Conservation (phyloP, 2,888 invertebrate species). For the Acrobasis consociella region DNA sequence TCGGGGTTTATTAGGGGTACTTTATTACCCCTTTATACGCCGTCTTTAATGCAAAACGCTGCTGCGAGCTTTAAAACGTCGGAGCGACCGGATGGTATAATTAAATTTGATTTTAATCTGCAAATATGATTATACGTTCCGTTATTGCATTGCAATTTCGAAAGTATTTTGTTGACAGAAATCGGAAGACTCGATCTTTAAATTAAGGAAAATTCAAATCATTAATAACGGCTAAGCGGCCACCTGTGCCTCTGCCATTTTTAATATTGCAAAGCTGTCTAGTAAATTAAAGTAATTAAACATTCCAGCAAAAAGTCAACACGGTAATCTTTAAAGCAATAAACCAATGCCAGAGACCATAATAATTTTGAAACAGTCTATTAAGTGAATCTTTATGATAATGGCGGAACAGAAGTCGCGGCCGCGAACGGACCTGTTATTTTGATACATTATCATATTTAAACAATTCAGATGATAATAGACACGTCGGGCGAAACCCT, state of each 20-base stretch:
- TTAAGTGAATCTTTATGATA: slow-evolving; percentile 82
- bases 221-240: slow-evolving; percentile 4
- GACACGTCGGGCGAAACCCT: slow-evolving; percentile 81
- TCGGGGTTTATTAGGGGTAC: slow-evolving; percentile 77
- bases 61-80: slow-evolving; percentile 53
- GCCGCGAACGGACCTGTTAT: slow-evolving; percentile 75
- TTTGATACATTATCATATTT: slow-evolving; percentile 83
- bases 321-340: slow-evolving; percentile 61
- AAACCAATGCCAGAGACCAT: slow-evolving; percentile 74
- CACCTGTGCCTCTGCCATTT: slow-evolving; percentile 26
- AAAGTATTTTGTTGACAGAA: slow-evolving; percentile 53
- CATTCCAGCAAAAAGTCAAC: slow-evolving; percentile 57
- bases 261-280: slow-evolving; percentile 44
- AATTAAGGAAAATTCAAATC: neutral
- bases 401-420: slow-evolving; percentile 79
- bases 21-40: slow-evolving; percentile 73
- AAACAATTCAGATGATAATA: slow-evolving; percentile 83
- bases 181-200: slow-evolving; percentile 37
- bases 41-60: slow-evolving; percentile 62
- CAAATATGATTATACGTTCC: slow-evolving; percentile 63
- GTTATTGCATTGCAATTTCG: slow-evolving; percentile 54
- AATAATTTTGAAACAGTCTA: slow-evolving; percentile 80
- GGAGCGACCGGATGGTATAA: slow-evolving; percentile 63
- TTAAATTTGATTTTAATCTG: slow-evolving; percentile 74
- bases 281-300: slow-evolving; percentile 49